Conservation (phyloP, 2,113 vertebrate genomes). For the Fregata magnificens region DNA sequence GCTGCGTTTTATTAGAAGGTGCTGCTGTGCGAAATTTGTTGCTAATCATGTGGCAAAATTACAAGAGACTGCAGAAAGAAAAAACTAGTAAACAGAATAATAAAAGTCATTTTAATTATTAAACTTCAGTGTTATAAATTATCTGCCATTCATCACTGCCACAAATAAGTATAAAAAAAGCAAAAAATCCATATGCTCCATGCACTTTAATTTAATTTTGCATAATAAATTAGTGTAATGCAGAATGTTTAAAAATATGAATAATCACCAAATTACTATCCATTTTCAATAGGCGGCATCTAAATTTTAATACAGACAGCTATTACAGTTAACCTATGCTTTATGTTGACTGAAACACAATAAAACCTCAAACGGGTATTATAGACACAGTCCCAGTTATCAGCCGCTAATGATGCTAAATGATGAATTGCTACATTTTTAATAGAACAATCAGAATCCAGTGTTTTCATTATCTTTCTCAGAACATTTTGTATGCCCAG, state of each 20-base stretch:
- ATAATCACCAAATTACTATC: conserved; percentile 57
- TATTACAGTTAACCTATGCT: conserved; percentile 19
- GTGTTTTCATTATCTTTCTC: conserved; percentile 49
- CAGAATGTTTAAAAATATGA: conserved; percentile 46
- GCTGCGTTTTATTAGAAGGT: conserved; percentile 87
- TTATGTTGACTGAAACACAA: conserved; percentile 41
- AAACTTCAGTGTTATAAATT: conserved; percentile 67
- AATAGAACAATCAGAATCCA: conserved; percentile 38
- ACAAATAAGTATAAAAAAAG: conserved; percentile 35
- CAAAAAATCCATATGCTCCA: conserved; percentile 28
- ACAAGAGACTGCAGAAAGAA: conserved; percentile 56
- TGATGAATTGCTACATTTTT: conserved; percentile 65
- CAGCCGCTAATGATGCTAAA: conserved; percentile 42
- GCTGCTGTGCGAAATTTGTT: conserved; percentile 76
- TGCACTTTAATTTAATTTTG: conserved; percentile 54
- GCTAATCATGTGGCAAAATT: conserved; percentile 74
- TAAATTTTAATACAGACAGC: conserved; percentile 37
- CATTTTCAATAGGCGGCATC: neutral
- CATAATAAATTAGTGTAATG: conserved; percentile 43
- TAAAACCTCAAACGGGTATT: conserved; percentile 17
- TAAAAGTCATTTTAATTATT: conserved; percentile 73
- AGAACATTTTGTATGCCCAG: neutral
- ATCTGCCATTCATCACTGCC: conserved; percentile 63
- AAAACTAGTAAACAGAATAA: conserved; percentile 75
- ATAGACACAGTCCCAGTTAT: conserved; percentile 22